Evolutionary conservation across 2,113 vertebrate species (phyloP), one percentile per base, ranked within the genome.

Genomic region (Glareola pratincola): DNA sequence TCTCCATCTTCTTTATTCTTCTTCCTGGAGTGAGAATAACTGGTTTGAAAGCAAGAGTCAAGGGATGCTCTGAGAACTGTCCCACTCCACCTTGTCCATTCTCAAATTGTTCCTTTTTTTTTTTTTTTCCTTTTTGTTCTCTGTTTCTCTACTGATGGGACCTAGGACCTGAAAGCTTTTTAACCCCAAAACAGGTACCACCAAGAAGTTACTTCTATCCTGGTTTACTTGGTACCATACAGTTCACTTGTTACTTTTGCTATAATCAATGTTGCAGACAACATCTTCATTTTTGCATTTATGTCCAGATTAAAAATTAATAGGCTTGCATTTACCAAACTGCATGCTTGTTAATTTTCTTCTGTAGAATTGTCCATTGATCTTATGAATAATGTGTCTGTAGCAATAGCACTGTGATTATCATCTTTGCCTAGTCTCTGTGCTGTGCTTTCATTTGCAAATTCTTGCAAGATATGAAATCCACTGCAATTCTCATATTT

Each of bases 251-350:
- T 45, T 92, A 24, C 22, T 83, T 94, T 80, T 77, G 23, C 10
- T 80, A 14, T 27, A 27, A 1, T 39, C 27, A 57, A 12, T 69
- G 41, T 66, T 50, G n/a, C n/a, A 84, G 75, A 84, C 30, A 79
- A 14, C 24, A 15, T 63, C 75, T 89, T 56, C 14, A 36, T 60
- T 89, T 90, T 74, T 87, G 43, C 54, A 51, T 95, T 91, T 92
- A 20, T 86, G 51, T 89, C 43, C 29, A 71, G 47, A 91, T 94
- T 78, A 91, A 94, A 94, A 84, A 87, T 92, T 34, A 95, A 78
- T 89, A 74, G 29, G 14, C 81, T 91, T 87, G 32, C 86, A 43
- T 95, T 94, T 96, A 26, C 86, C 68, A 89, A 71, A 51, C 83
- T 91, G 30, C 47, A 22, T 27, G 39, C 47, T 91, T 48, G 72